These are phyloP conservation scores for Uropetala carovei DNA, from an alignment of 2,888 invertebrate species.

Conservation along the genomic window DNA sequence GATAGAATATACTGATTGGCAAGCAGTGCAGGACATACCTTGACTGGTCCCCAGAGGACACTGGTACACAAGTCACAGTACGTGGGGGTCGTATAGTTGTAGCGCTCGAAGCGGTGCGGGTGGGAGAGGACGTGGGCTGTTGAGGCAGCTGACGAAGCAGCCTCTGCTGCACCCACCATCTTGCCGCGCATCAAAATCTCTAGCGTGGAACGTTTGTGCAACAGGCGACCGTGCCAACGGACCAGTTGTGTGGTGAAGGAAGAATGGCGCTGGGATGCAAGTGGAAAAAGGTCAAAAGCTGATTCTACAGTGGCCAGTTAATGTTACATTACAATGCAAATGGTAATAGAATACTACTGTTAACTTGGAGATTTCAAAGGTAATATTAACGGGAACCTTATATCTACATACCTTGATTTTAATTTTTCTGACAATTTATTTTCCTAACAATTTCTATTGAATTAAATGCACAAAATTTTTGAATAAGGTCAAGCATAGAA, in stretches of 20 bases:
- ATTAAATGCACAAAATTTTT: too few species aligned
- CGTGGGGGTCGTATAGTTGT: slow-evolving; percentile 90
- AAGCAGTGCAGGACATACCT: slow-evolving; percentile 77
- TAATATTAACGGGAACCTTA: neutral
- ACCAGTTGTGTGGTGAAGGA: slow-evolving; percentile 92
- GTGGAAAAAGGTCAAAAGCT: slow-evolving; percentile 55
- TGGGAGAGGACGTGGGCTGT: slow-evolving; percentile 81
- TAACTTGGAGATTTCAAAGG: neutral
- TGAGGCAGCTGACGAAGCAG: slow-evolving; percentile 72
- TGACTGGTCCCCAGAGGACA: slow-evolving; percentile 94
- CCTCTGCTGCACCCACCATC: slow-evolving; percentile 76
- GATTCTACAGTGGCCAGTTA: neutral
- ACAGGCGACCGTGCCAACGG: slow-evolving; percentile 88
- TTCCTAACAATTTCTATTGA: too few species aligned
- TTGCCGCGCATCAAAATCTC: slow-evolving; percentile 93
- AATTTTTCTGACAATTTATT: too few species aligned
- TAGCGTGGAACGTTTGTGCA: slow-evolving; percentile 93
- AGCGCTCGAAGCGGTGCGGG: slow-evolving; percentile 89
- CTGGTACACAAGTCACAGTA: slow-evolving; percentile 94
- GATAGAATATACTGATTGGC: neutral
- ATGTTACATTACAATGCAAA: neutral
- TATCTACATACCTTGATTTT: neutral
- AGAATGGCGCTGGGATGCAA: slow-evolving; percentile 82
- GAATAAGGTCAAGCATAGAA: too few species aligned
- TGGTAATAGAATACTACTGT: neutral